phyloP scores from a whole-genome alignment of 2,888 invertebrate species.

The Carabus problematicus region DNA sequence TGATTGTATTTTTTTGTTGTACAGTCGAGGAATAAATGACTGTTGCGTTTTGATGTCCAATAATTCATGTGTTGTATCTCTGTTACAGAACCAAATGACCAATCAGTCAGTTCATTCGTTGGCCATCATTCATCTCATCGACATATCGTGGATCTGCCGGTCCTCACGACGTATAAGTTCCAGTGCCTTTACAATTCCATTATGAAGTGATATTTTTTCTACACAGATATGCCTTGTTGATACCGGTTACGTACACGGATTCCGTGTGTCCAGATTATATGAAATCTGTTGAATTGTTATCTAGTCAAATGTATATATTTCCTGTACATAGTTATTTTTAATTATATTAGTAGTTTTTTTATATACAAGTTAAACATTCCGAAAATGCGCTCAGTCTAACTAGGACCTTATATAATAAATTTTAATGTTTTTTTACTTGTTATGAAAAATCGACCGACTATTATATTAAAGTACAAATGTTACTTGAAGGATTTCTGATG shows the following conservation, averaged over 20 bases:
- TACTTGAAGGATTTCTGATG: slow-evolving; percentile 19
- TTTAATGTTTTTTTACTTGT: no score
- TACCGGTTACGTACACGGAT: not conserved
- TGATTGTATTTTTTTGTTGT: slow-evolving; percentile 26
- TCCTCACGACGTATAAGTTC: slow-evolving; percentile 16
- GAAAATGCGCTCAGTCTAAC: not conserved
- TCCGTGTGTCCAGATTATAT: slow-evolving; percentile 10
- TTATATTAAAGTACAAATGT: slow-evolving; percentile 27
- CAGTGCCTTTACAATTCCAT: slow-evolving; percentile 57
- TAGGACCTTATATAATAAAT: no score
- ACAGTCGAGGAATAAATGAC: slow-evolving; percentile 45
- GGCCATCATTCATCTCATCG: slow-evolving; percentile 44
- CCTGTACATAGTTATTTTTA: slow-evolving; percentile 33
- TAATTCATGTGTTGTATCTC: slow-evolving; percentile 50
- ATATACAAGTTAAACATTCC: slow-evolving; percentile 13
- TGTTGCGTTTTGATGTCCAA: slow-evolving; percentile 45
- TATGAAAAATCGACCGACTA: no score
- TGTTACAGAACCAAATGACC: slow-evolving; percentile 49
- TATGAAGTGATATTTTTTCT: slow-evolving; percentile 54
- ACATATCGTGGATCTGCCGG: slow-evolving; percentile 15
- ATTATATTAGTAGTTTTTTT: slow-evolving; percentile 18
- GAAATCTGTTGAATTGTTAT: slow-evolving; percentile 35
- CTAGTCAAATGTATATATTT: slow-evolving; percentile 39
- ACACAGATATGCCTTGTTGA: slow-evolving; percentile 43
- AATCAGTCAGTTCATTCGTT: slow-evolving; percentile 45